phyloP scores from a whole-genome alignment of 2,797 vertebrate genomes.

The Sebastes cheni region DNA sequence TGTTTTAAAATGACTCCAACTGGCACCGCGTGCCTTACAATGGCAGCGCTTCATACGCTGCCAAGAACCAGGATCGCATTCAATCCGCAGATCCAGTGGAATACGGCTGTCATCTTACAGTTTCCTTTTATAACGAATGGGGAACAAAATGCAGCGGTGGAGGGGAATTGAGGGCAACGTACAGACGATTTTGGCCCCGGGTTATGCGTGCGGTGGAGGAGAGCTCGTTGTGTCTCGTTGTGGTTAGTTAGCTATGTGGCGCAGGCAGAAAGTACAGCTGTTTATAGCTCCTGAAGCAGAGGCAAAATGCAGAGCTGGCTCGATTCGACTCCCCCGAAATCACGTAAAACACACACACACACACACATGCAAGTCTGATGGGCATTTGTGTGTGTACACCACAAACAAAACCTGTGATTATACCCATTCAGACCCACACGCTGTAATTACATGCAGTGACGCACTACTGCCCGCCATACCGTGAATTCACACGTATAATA shows the following conservation, averaged over 20 bases:
- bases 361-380: constrained; percentile 18
- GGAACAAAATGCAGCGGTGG: constrained; percentile 54
- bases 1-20: constrained; percentile 61
- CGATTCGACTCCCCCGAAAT: constrained; percentile 40
- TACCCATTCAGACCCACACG: constrained; percentile 32
- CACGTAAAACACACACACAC: constrained; percentile 37
- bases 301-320: constrained; percentile 60
- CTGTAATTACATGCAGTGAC: constrained; percentile 72
- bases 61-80: constrained; percentile 63
- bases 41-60: constrained; percentile 52
- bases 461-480: constrained; percentile 51
- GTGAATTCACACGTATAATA: constrained; percentile 57
- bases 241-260: constrained; percentile 70
- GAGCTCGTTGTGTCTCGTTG: constrained; percentile 59
- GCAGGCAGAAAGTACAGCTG: constrained; percentile 51
- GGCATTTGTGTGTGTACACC: constrained; percentile 36
- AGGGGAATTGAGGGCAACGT: constrained; percentile 70
- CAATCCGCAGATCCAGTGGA: constrained; percentile 27
- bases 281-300: constrained; percentile 64
- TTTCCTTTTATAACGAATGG: constrained; percentile 62
- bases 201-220: constrained; percentile 51
- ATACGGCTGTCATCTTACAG: constrained; percentile 53
- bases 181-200: constrained; percentile 68
- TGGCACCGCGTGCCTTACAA: constrained; percentile 47
- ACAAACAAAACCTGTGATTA: constrained; percentile 73